Evolutionary conservation across 2,113 vertebrate species (phyloP), one percentile per base, ranked within the genome.

Genomic region (Platichthys stellatus): DNA sequence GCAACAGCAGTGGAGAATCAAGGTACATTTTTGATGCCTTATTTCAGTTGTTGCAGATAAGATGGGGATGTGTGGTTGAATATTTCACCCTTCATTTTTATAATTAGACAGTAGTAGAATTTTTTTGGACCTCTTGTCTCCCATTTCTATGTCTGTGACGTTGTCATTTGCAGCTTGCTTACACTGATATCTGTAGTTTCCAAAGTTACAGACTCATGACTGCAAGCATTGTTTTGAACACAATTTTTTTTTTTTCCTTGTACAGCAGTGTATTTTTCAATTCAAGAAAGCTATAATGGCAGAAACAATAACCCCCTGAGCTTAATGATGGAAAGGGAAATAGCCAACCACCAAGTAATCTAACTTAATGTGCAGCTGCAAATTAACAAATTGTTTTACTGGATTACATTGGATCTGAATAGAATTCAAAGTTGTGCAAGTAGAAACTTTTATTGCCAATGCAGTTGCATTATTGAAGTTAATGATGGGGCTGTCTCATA

Each of bases 1-100:
- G 95, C 95, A 99, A 99, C 92, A 98, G 96, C 88, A 97, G 95
- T 89, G 97, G 96, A 86, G 97, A 99, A 85, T 98, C 97, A 90
- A 99, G 97, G 98, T 98, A 96, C 90, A 66, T 13, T 17, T 64
- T 13, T 17, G 18, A 51, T 51, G 14, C 6, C 21, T 15, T 28
- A 56, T 54, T 20, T n/a, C 20, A 51, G 15, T 1, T 51, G 18
- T 51, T 51, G 20, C 24, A 28, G 49, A 15, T 10, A 35, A 14
- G 13, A 35, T 12, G 14, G 3, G 7, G 0, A 24, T 21, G 21
- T 45, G 3, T 63, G 4, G 6, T 15, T 28, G 8, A 56, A 2
- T 47, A 17, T 70, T 20, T 58, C 2, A 47, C 8, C 8, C 21
- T 43, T 23, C 15, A 45, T 31, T 14, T 43, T 26, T 40, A 6